Base-by-base conservation (phyloP, 2,888 invertebrate genomes). In the Rhagium mordax region DNA sequence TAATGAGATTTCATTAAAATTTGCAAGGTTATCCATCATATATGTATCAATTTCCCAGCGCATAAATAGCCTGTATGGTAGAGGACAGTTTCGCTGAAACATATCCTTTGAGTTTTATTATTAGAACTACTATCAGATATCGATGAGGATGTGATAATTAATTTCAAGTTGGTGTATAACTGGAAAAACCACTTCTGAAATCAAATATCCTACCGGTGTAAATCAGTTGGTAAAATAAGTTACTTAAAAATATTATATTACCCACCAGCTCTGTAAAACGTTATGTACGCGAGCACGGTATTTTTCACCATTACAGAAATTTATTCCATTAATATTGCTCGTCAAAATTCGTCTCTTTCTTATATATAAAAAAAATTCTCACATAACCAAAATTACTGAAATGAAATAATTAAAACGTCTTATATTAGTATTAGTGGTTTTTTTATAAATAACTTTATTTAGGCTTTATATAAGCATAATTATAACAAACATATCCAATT, bases 1-100 rank as follows among this genome's bases (percentile, higher is more conserved):
- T 81, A 81, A 80, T 81, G 82, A 80, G 81, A 76, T 79, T 82
- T 81, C 79, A 80, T 81, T 81, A 79, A 80, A 81, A 79, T 81
- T 80, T 65, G 79, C 81, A 71, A 73, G 74, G 72, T 77, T 79
- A 81, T 82, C 78, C 80, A 81, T 81, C 82, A 81, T 80, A 81
- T 80, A 41, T 41, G 41, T 41, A 41, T 41, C 41, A 41, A 41
- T 41, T 41, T 41, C 41, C n/a, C 41, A 41, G 74, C 10, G 59
- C 53, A 41, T 18, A 21, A 61, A 53, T 61, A 70, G 15, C 33
- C 60, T 70, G 41, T 33, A 21, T n/a, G 13, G 41, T 5, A 41
- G 41, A 2, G 5, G 41, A 41, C 41, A 33, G 41, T 41, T 41
- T 41, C 13, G n/a, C 13, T 41, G 41, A 41, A 41, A 41, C 41